Percentiles rank a stretch among this genome's conserved stretches.
Conservation (phyloP, 2,888 invertebrate species). For the Sialis fuliginosa region DNA sequence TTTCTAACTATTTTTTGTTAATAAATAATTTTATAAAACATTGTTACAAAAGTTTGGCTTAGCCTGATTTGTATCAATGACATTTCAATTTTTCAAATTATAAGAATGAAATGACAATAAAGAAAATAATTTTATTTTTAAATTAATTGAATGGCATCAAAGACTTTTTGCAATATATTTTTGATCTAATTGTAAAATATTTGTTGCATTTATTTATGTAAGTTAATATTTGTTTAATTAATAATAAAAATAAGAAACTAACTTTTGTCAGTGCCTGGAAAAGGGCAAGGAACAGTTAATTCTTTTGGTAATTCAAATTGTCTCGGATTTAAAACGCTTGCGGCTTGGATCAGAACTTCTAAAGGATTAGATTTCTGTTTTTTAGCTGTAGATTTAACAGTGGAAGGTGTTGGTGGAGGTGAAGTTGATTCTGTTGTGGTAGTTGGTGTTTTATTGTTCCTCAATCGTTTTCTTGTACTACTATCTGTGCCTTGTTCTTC, state of each 20-base stretch:
- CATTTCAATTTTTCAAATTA: no score
- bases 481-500: slow-evolving; percentile 11
- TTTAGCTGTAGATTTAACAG: slow-evolving; percentile 19
- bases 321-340: slow-evolving; percentile 68
- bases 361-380: slow-evolving; percentile 41
- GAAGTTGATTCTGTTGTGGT: neutral
- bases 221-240: neutral
- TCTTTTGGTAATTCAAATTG: slow-evolving; percentile 80
- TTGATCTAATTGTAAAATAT: no score
- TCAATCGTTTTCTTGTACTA: slow-evolving; percentile 22
- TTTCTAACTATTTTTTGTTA: no score
- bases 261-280: slow-evolving; percentile 72
- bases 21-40: neutral
- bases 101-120: no score
- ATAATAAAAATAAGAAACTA: slow-evolving; percentile 14
- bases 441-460: slow-evolving; percentile 3
- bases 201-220: neutral
- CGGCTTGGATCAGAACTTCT: slow-evolving; percentile 64
- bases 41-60: neutral
- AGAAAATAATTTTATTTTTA: no score
- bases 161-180: no score
- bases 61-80: no score
- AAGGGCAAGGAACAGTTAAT: slow-evolving; percentile 53
- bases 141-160: no score
- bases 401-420: slow-evolving; percentile 7